phyloP scores from a whole-genome alignment of 2,113 vertebrate genomes.

The Parus major region DNA sequence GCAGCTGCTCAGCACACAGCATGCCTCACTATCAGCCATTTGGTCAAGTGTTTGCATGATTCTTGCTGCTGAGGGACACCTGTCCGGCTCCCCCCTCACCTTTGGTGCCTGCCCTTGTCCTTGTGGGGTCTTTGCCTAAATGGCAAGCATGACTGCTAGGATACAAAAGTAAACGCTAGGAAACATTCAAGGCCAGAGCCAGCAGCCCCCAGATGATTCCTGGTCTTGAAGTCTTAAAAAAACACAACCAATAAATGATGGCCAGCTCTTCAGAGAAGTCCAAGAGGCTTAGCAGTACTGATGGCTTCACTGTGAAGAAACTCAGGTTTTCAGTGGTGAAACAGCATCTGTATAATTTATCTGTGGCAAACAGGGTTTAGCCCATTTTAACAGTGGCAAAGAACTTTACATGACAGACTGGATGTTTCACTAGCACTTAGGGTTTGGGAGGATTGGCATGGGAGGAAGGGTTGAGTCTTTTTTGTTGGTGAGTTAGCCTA shows the following conservation, averaged over 20 bases:
- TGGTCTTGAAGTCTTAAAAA: not conserved
- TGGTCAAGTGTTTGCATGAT: not conserved
- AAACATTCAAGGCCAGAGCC: not conserved
- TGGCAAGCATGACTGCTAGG: not conserved
- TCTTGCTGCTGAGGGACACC: not conserved
- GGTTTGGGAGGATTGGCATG: not conserved
- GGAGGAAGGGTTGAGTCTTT: not conserved
- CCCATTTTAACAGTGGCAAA: not conserved
- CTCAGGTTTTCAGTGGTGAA: not conserved
- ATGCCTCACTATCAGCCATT: not conserved
- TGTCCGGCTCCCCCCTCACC: not conserved
- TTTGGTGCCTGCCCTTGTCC: not conserved
- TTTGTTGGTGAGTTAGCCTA: not conserved
- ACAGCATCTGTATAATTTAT: not conserved
- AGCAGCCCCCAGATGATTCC: not conserved
- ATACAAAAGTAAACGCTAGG: not conserved
- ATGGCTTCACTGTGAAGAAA: not conserved
- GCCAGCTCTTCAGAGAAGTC: not conserved
- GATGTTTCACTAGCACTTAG: not conserved
- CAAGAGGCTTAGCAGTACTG: not conserved
- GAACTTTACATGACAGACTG: not conserved
- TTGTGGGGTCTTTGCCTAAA: not conserved
- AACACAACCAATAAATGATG: not conserved
- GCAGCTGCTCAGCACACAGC: not conserved
- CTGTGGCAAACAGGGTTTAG: not conserved